Evolutionary conservation across 2,888 invertebrate genomes (phyloP).

Genomic region (Cephus nigrinus): DNA sequence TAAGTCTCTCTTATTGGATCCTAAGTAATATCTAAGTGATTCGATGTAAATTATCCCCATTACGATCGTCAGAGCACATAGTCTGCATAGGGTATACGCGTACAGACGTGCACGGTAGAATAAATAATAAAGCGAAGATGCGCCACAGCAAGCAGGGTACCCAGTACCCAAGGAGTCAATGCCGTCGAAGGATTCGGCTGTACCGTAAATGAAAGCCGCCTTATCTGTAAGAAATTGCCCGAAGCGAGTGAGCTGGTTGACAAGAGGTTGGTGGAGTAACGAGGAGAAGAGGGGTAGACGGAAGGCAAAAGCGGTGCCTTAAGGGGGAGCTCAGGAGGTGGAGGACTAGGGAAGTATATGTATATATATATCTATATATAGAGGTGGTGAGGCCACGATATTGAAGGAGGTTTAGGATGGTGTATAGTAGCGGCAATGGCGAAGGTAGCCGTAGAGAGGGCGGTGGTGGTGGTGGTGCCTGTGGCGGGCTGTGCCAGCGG

Average conservation of each 20-base stretch:
- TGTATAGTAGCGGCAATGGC: not conserved
- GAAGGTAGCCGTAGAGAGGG: constrained; percentile 16
- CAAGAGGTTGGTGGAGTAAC: constrained; percentile 28
- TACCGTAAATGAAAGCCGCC: constrained; percentile 22
- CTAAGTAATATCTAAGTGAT: not conserved
- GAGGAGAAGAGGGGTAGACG: not conserved
- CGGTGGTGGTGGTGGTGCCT: not conserved
- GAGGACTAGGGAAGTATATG: constrained; percentile 20
- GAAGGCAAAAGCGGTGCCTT: not conserved
- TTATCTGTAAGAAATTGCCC: constrained; percentile 32
- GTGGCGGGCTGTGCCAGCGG: constrained; percentile 8
- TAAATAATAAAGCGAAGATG: not conserved
- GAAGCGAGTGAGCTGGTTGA: constrained; percentile 38
- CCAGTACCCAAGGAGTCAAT: not conserved
- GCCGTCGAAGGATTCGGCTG: not conserved
- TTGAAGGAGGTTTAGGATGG: not conserved
- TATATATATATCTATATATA: constrained; percentile 15
- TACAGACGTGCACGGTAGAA: not conserved
- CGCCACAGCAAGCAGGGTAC: not conserved
- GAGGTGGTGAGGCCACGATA: not conserved
- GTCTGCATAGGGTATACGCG: not conserved
- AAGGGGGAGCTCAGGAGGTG: not conserved
- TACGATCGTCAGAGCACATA: not conserved
- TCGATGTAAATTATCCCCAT: not conserved
- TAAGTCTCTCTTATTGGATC: not conserved